Evolutionary conservation across 2,888 invertebrate genomes (phyloP).

Genomic region (Caenorhabditis drosophilae): DNA sequence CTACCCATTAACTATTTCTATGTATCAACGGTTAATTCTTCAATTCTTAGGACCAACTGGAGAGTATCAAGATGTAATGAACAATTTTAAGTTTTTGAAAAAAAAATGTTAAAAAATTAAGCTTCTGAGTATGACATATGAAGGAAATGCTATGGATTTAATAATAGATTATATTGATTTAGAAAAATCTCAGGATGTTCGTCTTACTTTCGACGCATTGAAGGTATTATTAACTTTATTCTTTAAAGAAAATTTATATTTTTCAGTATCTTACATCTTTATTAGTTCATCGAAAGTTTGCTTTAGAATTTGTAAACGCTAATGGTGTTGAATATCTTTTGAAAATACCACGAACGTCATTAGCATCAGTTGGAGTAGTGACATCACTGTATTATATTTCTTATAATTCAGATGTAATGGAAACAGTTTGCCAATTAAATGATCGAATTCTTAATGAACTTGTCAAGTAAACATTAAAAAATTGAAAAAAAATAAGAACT

Average conservation of each 20-base stretch:
- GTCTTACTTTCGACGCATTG: slow-evolving; percentile 92
- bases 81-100: no score
- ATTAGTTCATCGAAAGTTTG: slow-evolving; percentile 96
- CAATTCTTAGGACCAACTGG: slow-evolving; percentile 95
- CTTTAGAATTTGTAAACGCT: slow-evolving; percentile 88
- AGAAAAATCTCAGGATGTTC: slow-evolving; percentile 84
- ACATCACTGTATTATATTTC: slow-evolving; percentile 92
- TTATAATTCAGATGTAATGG: slow-evolving; percentile 97
- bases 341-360: slow-evolving; percentile 76
- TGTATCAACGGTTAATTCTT: slow-evolving; percentile 88
- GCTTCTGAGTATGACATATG: slow-evolving; percentile 90
- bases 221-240: slow-evolving; percentile 70
- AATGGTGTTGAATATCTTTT: slow-evolving; percentile 85
- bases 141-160: slow-evolving; percentile 83
- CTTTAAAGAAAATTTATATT: neutral
- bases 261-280: slow-evolving; percentile 85
- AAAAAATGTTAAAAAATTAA: slow-evolving; percentile 68
- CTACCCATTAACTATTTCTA: slow-evolving; percentile 85
- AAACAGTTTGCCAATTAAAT: slow-evolving; percentile 83
- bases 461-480: slow-evolving; percentile 54
- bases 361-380: slow-evolving; percentile 82
- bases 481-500: slow-evolving; percentile 2
- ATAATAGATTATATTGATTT: slow-evolving; percentile 90
- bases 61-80: slow-evolving; percentile 82
- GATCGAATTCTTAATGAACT: slow-evolving; percentile 67